phyloP scores from a whole-genome alignment of 2,888 invertebrate genomes.

The Nephrotoma flavescens region DNA sequence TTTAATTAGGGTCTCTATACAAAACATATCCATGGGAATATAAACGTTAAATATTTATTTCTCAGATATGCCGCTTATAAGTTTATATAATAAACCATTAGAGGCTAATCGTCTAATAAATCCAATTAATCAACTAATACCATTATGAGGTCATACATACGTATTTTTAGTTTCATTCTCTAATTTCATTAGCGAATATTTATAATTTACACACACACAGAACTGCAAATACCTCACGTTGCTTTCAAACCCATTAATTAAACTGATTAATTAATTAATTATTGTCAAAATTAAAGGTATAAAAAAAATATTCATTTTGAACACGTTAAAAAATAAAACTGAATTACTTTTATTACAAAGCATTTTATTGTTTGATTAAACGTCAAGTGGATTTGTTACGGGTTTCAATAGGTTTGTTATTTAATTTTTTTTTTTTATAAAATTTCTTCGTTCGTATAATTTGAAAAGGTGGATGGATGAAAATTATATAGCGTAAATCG shows the following conservation, averaged over 20 bases:
- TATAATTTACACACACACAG: neutral
- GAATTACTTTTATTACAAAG: neutral
- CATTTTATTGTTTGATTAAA: constrained; percentile 4
- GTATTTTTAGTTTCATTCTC: neutral
- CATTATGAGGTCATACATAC: neutral
- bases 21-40: neutral
- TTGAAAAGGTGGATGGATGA: neutral
- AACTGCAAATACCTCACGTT: neutral
- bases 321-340: neutral
- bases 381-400: constrained; percentile 2
- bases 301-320: neutral
- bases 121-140: neutral
- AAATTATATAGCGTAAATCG: neutral
- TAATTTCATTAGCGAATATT: neutral
- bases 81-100: neutral
- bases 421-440: neutral
- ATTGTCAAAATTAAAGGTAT: neutral
- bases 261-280: neutral
- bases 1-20: neutral
- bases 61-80: neutral
- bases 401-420: neutral
- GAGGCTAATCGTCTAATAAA: neutral
- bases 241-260: neutral
- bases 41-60: neutral
- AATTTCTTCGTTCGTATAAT: neutral